A percentile compares a stretch with the other conserved stretches of the same genome.
phyloP scores from a whole-genome alignment of 2,797 vertebrate genomes.

The Oreortyx pictus region DNA sequence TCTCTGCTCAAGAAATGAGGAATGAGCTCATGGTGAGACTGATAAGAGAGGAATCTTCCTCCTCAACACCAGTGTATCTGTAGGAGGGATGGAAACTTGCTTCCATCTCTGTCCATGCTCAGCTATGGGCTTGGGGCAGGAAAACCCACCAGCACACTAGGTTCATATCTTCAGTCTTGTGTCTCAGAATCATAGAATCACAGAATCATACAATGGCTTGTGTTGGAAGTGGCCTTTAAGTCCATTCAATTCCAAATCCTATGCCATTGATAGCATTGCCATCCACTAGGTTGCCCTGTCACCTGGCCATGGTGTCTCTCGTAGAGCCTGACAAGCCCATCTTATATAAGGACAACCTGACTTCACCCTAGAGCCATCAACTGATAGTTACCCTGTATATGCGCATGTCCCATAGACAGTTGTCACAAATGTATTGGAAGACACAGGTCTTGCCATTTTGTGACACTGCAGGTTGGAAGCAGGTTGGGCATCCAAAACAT shows the following conservation, averaged over 20 bases:
- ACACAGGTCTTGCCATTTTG: background rate
- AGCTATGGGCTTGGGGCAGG: background rate
- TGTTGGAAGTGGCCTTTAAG: background rate
- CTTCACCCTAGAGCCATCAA: background rate
- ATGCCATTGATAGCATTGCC: background rate
- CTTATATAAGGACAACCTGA: background rate
- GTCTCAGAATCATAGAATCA: background rate
- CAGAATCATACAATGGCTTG: background rate
- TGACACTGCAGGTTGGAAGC: background rate
- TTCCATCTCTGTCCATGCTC: background rate
- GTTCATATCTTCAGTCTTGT: background rate
- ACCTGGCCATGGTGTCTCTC: background rate
- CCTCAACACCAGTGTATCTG: accelerated
- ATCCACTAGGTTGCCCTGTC: background rate
- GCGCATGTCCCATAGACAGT: background rate
- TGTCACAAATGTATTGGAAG: background rate
- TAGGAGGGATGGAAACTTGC: background rate
- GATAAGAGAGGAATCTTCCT: conserved; percentile 61
- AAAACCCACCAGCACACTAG: accelerated
- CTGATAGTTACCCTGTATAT: background rate
- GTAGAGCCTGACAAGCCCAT: background rate
- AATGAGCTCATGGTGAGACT: background rate
- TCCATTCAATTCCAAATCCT: background rate
- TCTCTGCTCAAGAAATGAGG: conserved; percentile 40
- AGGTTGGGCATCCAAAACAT: background rate